Base-by-base conservation (phyloP, 2,113 vertebrate species). In the Paedocypris sp. region DNA sequence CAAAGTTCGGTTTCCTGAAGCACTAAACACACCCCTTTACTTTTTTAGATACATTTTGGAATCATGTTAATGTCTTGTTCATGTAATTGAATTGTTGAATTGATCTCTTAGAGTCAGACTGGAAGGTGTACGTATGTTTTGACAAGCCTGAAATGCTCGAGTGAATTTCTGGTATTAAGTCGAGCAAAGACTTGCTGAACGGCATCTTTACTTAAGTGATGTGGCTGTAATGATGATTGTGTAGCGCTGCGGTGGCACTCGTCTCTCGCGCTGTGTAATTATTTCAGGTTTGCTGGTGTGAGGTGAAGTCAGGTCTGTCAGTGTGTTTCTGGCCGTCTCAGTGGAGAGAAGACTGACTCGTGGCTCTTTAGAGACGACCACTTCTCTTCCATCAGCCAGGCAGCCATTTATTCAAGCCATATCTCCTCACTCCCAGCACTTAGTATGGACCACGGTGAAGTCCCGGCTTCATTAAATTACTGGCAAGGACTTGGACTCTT, bases 391-490 rank as follows among this genome's bases (percentile, higher is more conserved):
- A 18, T 70, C 33, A 39, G 36, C 23, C 49, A 53, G 50, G 61
- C 46, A 59, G 28, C 13, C 15, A 51, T 64, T 50, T 32, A 22
- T 60, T 68, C 60, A 36, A 63, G 57, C 28, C 67, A 26, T 39
- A 50, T 52, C 57, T 49, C 60, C 59, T 62, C 31, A 60, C 51
- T 62, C 38, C 33, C 43, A 59, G 45, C 48, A 23, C 33, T 69
- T 69, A 53, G 47, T 60, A 69, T 66, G 47, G 57, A 26, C 58
- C 51, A 19, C 49, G 51, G 32, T 39, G 59, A 42, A 39, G 46
- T 39, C 26, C 58, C 12, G 15, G 62, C 56, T 58, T 71, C 69
- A 71, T 71, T 49, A 52, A 69, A 64, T 64, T 48, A 68, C 53
- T 62, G 66, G 63, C 64, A 60, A 57, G 15, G 43, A 57, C 53